Evolutionary conservation across 2,888 invertebrate genomes (phyloP).

Genomic region (Choreutis nemorana): DNA sequence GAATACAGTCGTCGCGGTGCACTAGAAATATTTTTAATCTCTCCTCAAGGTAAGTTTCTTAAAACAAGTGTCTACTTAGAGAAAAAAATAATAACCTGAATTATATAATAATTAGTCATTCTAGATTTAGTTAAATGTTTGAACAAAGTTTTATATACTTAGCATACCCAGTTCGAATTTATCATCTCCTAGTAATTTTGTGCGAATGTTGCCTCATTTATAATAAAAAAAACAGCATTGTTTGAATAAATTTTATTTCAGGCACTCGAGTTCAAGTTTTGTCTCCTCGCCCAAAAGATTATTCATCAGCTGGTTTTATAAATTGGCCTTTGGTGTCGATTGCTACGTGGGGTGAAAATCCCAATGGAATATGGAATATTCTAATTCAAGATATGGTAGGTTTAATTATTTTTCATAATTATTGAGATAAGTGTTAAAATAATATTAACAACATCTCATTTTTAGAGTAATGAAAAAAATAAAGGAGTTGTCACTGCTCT

Average conservation of each 20-base stretch:
- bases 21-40: slow-evolving; percentile 75
- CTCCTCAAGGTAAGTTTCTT: slow-evolving; percentile 73
- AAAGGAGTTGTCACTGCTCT: slow-evolving; percentile 67
- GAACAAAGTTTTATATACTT: no score
- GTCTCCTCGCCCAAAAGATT: slow-evolving; percentile 73
- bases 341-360: slow-evolving; percentile 89
- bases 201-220: no score
- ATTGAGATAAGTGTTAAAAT: no score
- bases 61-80: no score
- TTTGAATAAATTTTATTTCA: slow-evolving; percentile 32
- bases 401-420: no score
- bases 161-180: no score
- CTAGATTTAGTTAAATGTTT: no score
- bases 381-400: slow-evolving; percentile 54
- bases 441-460: slow-evolving; percentile 5
- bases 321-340: slow-evolving; percentile 91
- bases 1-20: slow-evolving; percentile 78
- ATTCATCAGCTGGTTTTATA: slow-evolving; percentile 73
- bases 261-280: slow-evolving; percentile 77
- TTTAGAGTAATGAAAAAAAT: slow-evolving; percentile 49
- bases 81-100: no score
- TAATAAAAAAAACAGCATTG: no score
- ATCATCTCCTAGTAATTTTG: no score
- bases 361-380: slow-evolving; percentile 73
- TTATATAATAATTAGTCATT: no score